A percentile compares a stretch with the other conserved stretches of the same genome.
Evolutionary conservation across 2,797 vertebrate species (phyloP).

Genomic region (Mastacembelus armatus): DNA sequence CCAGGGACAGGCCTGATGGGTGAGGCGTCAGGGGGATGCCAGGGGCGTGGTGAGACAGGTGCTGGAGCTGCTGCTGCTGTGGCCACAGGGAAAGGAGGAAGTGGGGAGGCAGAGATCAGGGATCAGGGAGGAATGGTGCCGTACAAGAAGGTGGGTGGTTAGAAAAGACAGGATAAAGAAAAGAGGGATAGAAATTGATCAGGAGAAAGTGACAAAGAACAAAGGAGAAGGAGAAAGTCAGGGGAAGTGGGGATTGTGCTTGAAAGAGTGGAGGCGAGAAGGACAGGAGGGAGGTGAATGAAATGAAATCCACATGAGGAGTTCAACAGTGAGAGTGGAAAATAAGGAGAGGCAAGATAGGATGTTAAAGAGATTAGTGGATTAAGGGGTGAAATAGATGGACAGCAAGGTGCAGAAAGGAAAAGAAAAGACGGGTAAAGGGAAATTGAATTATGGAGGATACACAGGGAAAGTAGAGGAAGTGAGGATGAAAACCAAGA

Average conservation of each 20-base stretch:
- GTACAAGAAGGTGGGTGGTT: conserved; percentile 37
- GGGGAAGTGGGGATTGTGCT: conserved; percentile 5
- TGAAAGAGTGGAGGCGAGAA: not conserved
- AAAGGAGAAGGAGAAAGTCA: not conserved
- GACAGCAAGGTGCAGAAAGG: no score
- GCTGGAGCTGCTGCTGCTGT: conserved; percentile 98
- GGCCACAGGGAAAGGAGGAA: conserved; percentile 66
- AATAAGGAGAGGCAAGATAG: conserved; percentile 45
- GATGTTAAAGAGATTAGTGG: conserved; percentile 55
- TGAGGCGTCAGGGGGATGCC: conserved; percentile 88
- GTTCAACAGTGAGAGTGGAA: conserved; percentile 41
- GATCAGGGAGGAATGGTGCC: not conserved
- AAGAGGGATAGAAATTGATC: conserved; percentile 23
- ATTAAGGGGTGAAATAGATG: conserved; percentile 51
- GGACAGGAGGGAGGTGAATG: conserved; percentile 16
- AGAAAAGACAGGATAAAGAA: conserved; percentile 29
- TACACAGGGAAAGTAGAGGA: conserved; percentile 8
- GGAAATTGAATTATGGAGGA: conserved; percentile 29
- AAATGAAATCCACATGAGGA: conserved; percentile 49
- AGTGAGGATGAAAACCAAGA: conserved; percentile 10
- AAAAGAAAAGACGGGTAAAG: conserved; percentile 15
- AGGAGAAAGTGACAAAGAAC: not conserved
- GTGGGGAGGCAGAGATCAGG: conserved; percentile 8
- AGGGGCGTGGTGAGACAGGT: conserved; percentile 91
- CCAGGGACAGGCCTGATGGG: conserved; percentile 85